Evolutionary conservation across 2,113 vertebrate species (phyloP), one percentile per base, ranked within the genome.

Genomic region (Indicator maculatus): DNA sequence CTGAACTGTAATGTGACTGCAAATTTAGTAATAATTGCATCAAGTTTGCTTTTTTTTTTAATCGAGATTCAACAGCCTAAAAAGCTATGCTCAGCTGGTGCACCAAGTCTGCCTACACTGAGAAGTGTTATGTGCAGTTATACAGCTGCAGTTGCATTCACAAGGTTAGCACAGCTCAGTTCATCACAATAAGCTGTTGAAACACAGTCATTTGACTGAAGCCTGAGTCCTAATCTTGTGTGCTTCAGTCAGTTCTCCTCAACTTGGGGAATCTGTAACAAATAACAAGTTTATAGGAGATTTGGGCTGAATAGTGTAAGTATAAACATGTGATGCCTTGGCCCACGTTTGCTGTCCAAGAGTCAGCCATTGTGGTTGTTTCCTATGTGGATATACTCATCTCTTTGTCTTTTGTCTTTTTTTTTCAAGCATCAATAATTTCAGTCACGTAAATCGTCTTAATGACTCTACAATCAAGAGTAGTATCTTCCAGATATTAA

Each of bases 401-500:
- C 28, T 70, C 41, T 61, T 74, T 47, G 71, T 39, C n/a, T 17
- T 65, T 92, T 83, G 59, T 77, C 23, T 44, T 44, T 44, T 23
- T 50, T 59, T 79, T 52, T 70, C 53, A 67, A 27, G 21, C 20
- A 58, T 91, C 5, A 4, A 50, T 89, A 88, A 88, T 83, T 80
- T 83, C 80, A 74, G n/a, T 86, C 59, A 58, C 63, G 58, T 38
- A 61, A 85, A 90, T 24, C 56, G 30, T 73, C 69, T 61, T 76
- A 74, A 83, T 65, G 10, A 74, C 56, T 87, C 19, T 71, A 36
- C 56, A 87, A 65, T 92, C 67, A 72, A 73, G 96, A 96, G n/a
- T 47, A 86, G 1, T 74, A 52, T 76, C 45, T 90, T 93, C 75
- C 81, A 96, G 72, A 45, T 73, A 36, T 38, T n/a, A 59, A 38